Base-by-base conservation (phyloP, 2,797 vertebrate species). In the Hippoglossus hippoglossus region DNA sequence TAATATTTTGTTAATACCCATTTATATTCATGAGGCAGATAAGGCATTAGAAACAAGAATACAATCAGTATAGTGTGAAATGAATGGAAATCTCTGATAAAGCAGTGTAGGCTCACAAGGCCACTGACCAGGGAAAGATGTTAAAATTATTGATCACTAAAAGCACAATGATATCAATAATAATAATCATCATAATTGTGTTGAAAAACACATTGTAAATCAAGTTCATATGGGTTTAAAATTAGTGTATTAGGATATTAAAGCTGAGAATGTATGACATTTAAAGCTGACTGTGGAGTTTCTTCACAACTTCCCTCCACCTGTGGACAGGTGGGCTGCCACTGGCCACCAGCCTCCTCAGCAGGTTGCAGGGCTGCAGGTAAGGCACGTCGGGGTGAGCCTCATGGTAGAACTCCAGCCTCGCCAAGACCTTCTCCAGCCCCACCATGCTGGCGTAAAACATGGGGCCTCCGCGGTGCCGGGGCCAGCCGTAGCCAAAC, bases 381-480 rank as follows among this genome's bases (percentile, higher is more conserved):
- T 74, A 54, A 0, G 96, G 96, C 67, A 96, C 85, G 13, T 98
- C 95, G 6, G 94, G 95, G 81, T 98, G 93, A 22, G 81, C 81
- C 73, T 88, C 85, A 0, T 94, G 92, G 87, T 97, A 96, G 57
- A 93, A 90, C 80, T 96, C 94, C 87, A 99, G 90, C 79, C 93
- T 94, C 67, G 95, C 92, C 81, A 96, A 86, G 63, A 99, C 28
- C 0, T 0, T 91, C 26, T 89, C 74, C 50, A 99, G 88, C 6
- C 98, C 97, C 13, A 97, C 81, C 4, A 92, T 93, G 50, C 88
- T 77, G 1, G 97, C 97, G 0, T 98, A 95, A 90, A 96, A 98
- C 97, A 98, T 98, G 62, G 96, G 97, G 1, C 98, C 97, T 0
- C 97, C 97, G 0, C 31, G 92, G 84, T 98, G 94, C 71, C 86